Evolutionary conservation across 2,797 vertebrate species (phyloP), one percentile per base, ranked within the genome.

Genomic region (Coregonus suidteri): DNA sequence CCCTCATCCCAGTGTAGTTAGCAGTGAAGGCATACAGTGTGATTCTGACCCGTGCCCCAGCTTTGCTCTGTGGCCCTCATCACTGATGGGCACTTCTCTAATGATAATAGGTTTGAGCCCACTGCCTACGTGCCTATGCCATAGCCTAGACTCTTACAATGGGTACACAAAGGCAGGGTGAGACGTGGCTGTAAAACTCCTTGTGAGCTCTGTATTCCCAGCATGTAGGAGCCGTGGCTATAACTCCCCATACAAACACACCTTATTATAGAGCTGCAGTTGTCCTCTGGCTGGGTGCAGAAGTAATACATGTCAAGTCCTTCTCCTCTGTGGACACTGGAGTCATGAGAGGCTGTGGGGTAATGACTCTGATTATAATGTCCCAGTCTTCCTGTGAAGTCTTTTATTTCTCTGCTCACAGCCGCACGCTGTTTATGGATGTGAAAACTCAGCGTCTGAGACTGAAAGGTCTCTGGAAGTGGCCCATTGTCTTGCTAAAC

Each of bases 401-500:
- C 88, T 84, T 90, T 90, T 87, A 88, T 90, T 86, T 84, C 83
- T 76, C 59, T 75, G 84, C 82, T 81, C 77, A 77, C 85, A 88
- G 89, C 87, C 83, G 86, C 90, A 89, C 52, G 30, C 41, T 82
- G 69, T 71, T 73, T 77, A 76, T 73, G 75, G 75, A 74, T 75
- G 56, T 68, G 66, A 79, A 73, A 83, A 67, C 65, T 71, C n/a
- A 30, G 67, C 74, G 76, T 69, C 84, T 88, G 84, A 91, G 88
- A 91, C 90, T 90, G 84, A 85, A 87, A 85, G 86, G 82, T 83
- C 87, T 90, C 93, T 95, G 91, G 94, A 94, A 93, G 91, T 92
- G 86, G 82, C 78, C 89, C 93, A 98, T 99, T 99, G 97, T 99
- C 96, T 96, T 85, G 89, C 83, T 76, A 94, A 98, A 99, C 97